These are phyloP conservation scores for Tachysurus fulvidraco DNA, from an alignment of 2,113 vertebrate species.

Conservation along the genomic window DNA sequence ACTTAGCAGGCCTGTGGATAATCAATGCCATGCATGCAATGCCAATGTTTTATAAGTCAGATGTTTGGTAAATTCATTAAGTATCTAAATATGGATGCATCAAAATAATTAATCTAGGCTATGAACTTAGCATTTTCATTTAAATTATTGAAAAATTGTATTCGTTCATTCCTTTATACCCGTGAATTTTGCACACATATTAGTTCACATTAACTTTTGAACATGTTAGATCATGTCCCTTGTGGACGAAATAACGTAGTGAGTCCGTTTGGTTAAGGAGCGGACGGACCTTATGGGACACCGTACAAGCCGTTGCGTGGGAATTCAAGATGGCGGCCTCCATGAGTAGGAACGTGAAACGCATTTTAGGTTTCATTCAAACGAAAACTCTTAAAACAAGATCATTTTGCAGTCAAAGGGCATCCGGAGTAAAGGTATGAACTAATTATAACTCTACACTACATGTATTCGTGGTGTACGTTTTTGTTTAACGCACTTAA, in stretches of 20 bases:
- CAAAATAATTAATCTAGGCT: neutral
- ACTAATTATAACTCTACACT: neutral
- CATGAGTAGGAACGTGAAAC: slow-evolving; percentile 52
- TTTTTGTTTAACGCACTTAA: neutral
- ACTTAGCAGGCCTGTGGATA: slow-evolving; percentile 38
- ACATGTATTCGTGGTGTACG: neutral
- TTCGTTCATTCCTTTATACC: neutral
- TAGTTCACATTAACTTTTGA: neutral
- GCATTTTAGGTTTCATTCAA: slow-evolving; percentile 52
- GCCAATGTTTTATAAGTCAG: neutral
- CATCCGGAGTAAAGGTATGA: slow-evolving; percentile 54
- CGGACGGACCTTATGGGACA: slow-evolving; percentile 39
- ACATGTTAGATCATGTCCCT: neutral
- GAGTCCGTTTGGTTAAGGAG: neutral
- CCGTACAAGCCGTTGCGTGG: slow-evolving; percentile 57
- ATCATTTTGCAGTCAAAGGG: slow-evolving; percentile 12
- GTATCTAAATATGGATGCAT: neutral
- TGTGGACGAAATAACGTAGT: neutral
- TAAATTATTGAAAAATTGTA: neutral
- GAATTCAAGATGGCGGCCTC: slow-evolving; percentile 71
- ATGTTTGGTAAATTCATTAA: neutral
- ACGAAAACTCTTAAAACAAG: slow-evolving; percentile 32
- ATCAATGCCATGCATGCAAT: slow-evolving; percentile 42
- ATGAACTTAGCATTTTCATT: neutral
- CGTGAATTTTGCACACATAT: neutral